Evolutionary conservation across 1,140 invertebrate genomes (phyloP), one percentile per base, ranked within the genome.

Genomic region (Melitaea cinxia): DNA sequence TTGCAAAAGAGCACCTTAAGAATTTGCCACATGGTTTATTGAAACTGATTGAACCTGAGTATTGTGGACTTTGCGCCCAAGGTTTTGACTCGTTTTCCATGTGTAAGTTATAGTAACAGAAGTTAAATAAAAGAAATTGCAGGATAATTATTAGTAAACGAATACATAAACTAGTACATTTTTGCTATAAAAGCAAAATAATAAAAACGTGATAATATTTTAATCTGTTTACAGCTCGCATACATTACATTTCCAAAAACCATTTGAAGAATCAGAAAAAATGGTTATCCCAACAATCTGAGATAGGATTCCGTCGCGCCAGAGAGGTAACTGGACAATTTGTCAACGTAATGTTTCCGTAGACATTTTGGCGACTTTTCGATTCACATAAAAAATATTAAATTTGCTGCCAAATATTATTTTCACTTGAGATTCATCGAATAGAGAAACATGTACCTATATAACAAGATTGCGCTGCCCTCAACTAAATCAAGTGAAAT

Each of bases 181-280:
- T n/a, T n/a, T n/a, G n/a, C n/a, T n/a, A n/a, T n/a, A n/a, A n/a
- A 21, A 21, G 21, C 2, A n/a, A 10, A 12, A 37, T 33, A 19
- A 12, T 54, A 23, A 37, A 10, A 21, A 33, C 39, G n/a, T n/a
- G n/a, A 30, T 54, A 45, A 15, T 55, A 4, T 52, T 64, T 37
- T 49, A 56, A 54, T 72, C 78, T 73, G 49, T 68, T 83, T 85
- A 15, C 81, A 88, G 85, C 83, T 61, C 83, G 80, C 26, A 56
- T 85, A 35, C 84, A 89, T 76, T 89, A 87, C 65, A 66, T 72
- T 59, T 83, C 79, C 21, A 85, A 85, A 77, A 83, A 85, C 62
- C 86, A 89, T 64, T 14, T 66, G 42, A 87, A 82, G 67, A 83
- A 77, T 65, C 76, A 78, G 63, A 87, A 80, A 73, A 85, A 83